These are phyloP conservation scores for Corapipo altera DNA, from an alignment of 2,113 vertebrate species.

Conservation along the genomic window DNA sequence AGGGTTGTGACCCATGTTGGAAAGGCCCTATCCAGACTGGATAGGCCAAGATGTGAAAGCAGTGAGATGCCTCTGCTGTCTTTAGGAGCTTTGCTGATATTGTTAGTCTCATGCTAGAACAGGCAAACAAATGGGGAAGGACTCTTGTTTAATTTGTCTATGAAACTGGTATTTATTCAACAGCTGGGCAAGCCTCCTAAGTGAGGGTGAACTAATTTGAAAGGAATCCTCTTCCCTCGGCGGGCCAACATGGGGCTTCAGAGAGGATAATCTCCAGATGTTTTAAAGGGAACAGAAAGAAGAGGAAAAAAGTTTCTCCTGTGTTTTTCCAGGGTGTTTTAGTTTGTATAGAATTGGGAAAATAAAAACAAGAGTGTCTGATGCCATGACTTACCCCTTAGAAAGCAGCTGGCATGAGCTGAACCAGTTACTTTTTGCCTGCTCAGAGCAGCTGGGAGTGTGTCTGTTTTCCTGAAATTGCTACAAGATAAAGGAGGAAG, in stretches of 20 bases:
- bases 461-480: background rate
- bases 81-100: background rate
- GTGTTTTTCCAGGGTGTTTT: background rate
- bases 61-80: background rate
- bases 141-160: background rate
- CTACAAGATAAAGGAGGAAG: background rate
- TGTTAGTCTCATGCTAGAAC: background rate
- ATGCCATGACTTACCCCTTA: background rate
- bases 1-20: background rate
- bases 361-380: background rate
- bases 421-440: background rate
- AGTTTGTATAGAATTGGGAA: background rate
- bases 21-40: background rate
- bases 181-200: background rate
- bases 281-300: background rate
- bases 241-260: background rate
- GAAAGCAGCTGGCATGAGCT: background rate
- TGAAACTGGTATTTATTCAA: background rate
- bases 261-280: background rate
- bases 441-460: background rate
- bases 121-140: background rate
- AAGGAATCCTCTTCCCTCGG: background rate
- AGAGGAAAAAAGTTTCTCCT: background rate
- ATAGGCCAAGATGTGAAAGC: background rate
- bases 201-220: constrained; percentile 19